Evolutionary conservation across 2,797 vertebrate genomes (phyloP), one percentile per base, ranked within the genome.

Genomic region (Philypnodon macrostomus): DNA sequence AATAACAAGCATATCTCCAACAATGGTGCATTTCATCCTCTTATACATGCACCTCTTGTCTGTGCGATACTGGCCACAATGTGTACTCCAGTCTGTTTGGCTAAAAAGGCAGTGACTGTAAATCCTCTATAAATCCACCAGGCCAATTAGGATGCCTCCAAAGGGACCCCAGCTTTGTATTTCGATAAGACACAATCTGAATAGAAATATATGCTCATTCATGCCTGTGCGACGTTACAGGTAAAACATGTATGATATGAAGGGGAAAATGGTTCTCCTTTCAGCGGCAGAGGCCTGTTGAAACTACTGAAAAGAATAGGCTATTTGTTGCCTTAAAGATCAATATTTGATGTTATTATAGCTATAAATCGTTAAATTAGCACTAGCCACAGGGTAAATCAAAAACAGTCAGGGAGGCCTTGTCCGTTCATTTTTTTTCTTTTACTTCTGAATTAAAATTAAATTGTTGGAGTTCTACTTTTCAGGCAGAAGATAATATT

Each of bases 381-480:
- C 39, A 63, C 36, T 61, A n/a, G 63, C 65, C 60, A 72, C 40
- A 46, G 57, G 68, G 56, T 61, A 75, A 69, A 73, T 73, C 61
- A 64, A 64, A 73, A 18, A 11, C 44, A 63, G 63, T 47, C 40
- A 59, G 31, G 23, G 36, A 29, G 53, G 53, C 61, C 63, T 33
- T 41, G 54, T 58, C 42, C 33, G 54, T 68, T 63, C 30, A 23
- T 57, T 11, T 44, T 13, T 40, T 27, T 24, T 57, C 12, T 44
- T 13, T 40, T 27, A 36, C 52, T 29, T 69, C 49, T 61, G 15
- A 53, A 47, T 29, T 40, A 31, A 35, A 42, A 47, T 39, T 31
- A 11, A 24, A 50, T 57, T 27, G 33, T 38, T 18, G 41, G n/a
- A 60, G 46, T 48, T 17, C 53, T 34, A 46, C n/a, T 47, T 41